Base-by-base conservation (phyloP, 2,888 invertebrate species). In the Caenorhabditis doughertyi region DNA sequence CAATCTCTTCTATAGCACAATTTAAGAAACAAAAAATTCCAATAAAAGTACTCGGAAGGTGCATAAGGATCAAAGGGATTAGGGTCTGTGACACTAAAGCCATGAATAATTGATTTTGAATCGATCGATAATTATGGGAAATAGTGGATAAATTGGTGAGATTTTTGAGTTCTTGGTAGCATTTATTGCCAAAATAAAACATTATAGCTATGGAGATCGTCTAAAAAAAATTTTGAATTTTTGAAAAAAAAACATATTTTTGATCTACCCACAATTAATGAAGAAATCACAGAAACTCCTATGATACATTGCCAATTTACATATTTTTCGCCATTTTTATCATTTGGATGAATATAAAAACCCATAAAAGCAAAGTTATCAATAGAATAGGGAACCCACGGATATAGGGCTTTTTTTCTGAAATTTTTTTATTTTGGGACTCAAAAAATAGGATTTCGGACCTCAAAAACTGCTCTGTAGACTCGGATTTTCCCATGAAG, bases 71-170 rank as follows among this genome's bases (percentile, higher is more conserved):
- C 13, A 53, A n/a, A 3, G 53, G 53, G 5, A 53, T 53, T 5
- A 23, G 23, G 3, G 53, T 27, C 27, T 53, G 53, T 7, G 27
- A 23, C 2, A 53, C 53, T 9, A 53, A 27, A 0, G 53, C 53
- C 2, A 53, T 16, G 16, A 53, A 53, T 53, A 53, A 27, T 27
- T 53, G 27, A 27, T 53, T 53, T 53, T 53, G 53, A 27, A 53
- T 53, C 16, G 53, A 53, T 11, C 53, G 53, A 27, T 53, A 53
- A 27, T 53, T 25, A 3, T 53, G 27, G 27, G 53, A 27, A 27
- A 53, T 27, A 3, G 53, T 53, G 23, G 53, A 53, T 16, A 53
- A 2, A 3, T 27, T 13, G 13, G 27, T 53, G 1, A 53, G 16
- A 16, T 27, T 53, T 9, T 11, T 5, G 25, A 53, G 4, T 7